These are phyloP conservation scores for Zosterops borbonicus DNA, from an alignment of 2,113 vertebrate species.

Conservation along the genomic window DNA sequence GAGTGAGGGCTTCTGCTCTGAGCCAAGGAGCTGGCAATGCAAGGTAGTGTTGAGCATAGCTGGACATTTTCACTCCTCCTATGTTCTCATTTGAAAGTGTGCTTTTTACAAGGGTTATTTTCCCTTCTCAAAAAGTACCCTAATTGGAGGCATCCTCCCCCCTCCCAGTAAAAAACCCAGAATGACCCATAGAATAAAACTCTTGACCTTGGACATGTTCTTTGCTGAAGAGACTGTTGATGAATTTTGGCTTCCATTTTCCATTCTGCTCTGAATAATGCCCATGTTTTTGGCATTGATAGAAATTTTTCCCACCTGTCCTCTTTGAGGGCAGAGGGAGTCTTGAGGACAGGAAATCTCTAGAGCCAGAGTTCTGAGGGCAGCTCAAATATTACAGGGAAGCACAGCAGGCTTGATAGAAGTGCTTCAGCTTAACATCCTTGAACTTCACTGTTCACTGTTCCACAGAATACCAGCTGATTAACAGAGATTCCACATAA, in stretches of 20 bases:
- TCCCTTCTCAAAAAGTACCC: not conserved
- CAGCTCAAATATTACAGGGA: not conserved
- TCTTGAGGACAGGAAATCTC: not conserved
- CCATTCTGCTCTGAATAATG: not conserved
- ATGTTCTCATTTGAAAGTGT: not conserved
- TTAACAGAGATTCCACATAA: not conserved
- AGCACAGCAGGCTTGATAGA: not conserved
- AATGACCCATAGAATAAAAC: not conserved
- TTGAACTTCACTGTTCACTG: not conserved
- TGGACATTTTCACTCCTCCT: not conserved
- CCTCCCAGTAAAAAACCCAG: fast-evolving
- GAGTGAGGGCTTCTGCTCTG: not conserved
- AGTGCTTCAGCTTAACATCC: not conserved
- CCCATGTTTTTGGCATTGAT: not conserved
- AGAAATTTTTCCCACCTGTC: not conserved
- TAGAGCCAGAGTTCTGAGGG: not conserved
- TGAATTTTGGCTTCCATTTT: not conserved
- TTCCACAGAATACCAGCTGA: not conserved
- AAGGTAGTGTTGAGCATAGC: not conserved
- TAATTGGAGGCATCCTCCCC: not conserved
- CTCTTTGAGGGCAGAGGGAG: not conserved
- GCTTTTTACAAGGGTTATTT: not conserved
- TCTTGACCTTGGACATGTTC: not conserved
- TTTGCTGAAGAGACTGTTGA: not conserved
- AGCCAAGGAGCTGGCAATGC: fast-evolving